These are phyloP conservation scores for Saccostrea glomerata DNA, from an alignment of 1,140 invertebrate species.

Conservation along the genomic window DNA sequence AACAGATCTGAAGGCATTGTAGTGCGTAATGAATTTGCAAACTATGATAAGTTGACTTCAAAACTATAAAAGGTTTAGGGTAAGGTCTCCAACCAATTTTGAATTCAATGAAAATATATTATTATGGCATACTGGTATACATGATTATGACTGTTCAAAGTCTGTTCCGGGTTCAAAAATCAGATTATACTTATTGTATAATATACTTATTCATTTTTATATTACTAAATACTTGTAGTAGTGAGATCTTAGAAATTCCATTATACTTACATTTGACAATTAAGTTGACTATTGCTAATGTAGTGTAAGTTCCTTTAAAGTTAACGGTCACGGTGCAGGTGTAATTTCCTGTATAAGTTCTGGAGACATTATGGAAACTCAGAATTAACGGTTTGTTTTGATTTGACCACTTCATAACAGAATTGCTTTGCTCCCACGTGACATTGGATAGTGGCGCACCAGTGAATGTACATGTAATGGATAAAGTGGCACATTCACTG, in stretches of 20 bases:
- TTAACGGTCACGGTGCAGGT: not conserved
- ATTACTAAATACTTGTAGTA: too few species aligned
- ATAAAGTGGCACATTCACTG: not conserved
- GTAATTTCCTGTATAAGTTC: not conserved
- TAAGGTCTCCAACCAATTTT: too few species aligned
- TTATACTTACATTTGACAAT: not conserved
- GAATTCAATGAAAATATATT: not conserved
- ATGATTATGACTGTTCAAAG: too few species aligned
- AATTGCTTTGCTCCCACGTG: not conserved
- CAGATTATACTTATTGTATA: not conserved
- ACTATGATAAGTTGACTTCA: not conserved
- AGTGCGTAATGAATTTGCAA: too few species aligned
- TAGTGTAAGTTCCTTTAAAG: not conserved
- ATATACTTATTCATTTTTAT: too few species aligned
- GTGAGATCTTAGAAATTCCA: too few species aligned
- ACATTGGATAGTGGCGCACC: not conserved
- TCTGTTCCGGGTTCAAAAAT: not conserved
- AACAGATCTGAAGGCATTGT: too few species aligned
- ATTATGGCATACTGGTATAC: not conserved
- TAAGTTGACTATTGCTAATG: not conserved
- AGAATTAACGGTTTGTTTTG: not conserved
- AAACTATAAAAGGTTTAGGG: too few species aligned
- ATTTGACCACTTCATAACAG: not conserved
- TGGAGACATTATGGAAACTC: constrained; percentile 6
- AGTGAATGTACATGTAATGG: constrained; percentile 11